These are phyloP conservation scores for Patiria pectinifera DNA, from an alignment of 53 echinoderm and acorn worm genomes.

Conservation along the genomic window DNA sequence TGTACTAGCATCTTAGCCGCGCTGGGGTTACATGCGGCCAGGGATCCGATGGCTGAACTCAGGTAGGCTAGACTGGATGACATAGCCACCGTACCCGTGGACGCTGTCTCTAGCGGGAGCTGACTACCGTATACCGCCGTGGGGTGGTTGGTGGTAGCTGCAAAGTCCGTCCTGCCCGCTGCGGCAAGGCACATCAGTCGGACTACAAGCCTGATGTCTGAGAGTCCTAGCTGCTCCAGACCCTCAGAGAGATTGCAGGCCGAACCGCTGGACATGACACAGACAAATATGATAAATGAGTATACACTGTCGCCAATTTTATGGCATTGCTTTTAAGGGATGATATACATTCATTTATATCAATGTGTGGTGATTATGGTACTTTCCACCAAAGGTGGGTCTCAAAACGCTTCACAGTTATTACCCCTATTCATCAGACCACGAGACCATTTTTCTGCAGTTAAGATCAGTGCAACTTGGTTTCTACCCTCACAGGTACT, in stretches of 20 bases:
- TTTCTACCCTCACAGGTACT: no score
- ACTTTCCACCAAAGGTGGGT: no score
- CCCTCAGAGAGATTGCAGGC: constrained; percentile 94
- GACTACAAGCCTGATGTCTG: constrained; percentile 95
- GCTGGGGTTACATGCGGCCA: constrained; percentile 82
- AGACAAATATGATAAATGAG: not conserved
- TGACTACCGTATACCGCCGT: constrained; percentile 46
- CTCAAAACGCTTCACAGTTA: no score
- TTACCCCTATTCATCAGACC: no score
- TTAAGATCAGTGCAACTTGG: no score
- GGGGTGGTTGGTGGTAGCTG: constrained; percentile 62
- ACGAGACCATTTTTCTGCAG: no score
- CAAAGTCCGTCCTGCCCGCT: constrained; percentile 93
- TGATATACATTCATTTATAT: not conserved
- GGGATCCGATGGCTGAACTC: constrained; percentile 91
- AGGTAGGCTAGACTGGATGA: constrained; percentile 91
- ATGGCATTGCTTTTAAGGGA: not conserved
- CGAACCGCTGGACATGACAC: constrained; percentile 78
- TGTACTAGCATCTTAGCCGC: constrained; percentile 96
- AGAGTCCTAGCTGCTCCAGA: constrained; percentile 87
- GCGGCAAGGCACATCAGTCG: constrained; percentile 97
- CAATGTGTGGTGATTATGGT: no score
- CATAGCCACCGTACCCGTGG: constrained; percentile 16
- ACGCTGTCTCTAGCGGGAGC: not conserved
- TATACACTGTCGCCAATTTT: not conserved